Evolutionary conservation across 1,140 invertebrate species (phyloP).

Genomic region (Tetramorium parvispinum): DNA sequence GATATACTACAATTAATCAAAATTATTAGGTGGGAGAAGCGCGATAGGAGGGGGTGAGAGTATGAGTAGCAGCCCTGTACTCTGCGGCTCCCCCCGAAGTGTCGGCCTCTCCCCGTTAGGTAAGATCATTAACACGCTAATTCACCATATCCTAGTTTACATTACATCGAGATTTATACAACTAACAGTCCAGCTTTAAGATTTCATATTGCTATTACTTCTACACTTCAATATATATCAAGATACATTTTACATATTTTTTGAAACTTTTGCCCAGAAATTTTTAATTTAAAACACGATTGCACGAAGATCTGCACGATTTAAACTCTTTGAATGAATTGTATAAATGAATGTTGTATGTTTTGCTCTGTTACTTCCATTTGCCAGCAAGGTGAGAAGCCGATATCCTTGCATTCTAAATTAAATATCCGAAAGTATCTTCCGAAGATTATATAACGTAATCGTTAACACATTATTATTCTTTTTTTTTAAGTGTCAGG

Average conservation of each 20-base stretch:
- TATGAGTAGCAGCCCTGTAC: slow-evolving; percentile 86
- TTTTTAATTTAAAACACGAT: slow-evolving; percentile 32
- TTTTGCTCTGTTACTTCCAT: slow-evolving; percentile 29
- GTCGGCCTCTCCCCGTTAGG: slow-evolving; percentile 87
- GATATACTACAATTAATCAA: slow-evolving; percentile 75
- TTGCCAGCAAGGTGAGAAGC: slow-evolving; percentile 49
- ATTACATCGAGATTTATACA: background rate
- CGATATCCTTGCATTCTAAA: slow-evolving; percentile 8
- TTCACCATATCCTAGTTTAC: slow-evolving; percentile 41
- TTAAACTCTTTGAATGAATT: slow-evolving; percentile 38
- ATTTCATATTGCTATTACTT: background rate
- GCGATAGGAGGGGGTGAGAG: slow-evolving; percentile 85
- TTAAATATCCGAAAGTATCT: slow-evolving; percentile 28
- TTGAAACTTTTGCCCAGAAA: background rate
- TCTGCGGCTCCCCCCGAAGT: slow-evolving; percentile 87
- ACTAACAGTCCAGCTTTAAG: background rate
- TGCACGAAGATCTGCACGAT: slow-evolving; percentile 67
- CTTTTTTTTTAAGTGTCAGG: slow-evolving; percentile 81
- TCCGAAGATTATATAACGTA: background rate
- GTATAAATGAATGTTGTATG: slow-evolving; percentile 49
- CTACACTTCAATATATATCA: background rate
- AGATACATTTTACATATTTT: background rate
- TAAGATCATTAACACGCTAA: slow-evolving; percentile 79
- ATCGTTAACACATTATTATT: background rate
- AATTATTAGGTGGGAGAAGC: slow-evolving; percentile 83